Evolutionary conservation across 1,140 invertebrate genomes (phyloP).

Genomic region (Helicoverpa zea): DNA sequence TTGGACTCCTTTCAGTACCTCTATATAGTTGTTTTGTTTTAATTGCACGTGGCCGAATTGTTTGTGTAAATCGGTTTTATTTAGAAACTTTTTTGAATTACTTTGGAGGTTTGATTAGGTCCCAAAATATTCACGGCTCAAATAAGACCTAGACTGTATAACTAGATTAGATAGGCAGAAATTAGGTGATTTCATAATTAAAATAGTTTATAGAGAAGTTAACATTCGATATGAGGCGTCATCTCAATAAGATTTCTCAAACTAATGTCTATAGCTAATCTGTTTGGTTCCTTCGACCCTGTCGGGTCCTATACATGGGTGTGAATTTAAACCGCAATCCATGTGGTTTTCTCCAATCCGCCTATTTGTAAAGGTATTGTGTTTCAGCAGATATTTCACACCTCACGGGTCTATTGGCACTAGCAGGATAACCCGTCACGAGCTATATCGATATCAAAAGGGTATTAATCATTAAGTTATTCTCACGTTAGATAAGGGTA

Average conservation of each 20-base stretch:
- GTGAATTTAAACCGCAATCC: not conserved
- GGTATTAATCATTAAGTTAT: slow-evolving; percentile 4
- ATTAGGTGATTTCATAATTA: no score
- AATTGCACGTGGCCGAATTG: not conserved
- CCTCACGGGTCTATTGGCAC: not conserved
- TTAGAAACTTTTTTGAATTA: no score
- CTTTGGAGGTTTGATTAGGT: not conserved
- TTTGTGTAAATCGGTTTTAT: not conserved
- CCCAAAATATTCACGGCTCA: not conserved
- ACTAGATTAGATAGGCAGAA: not conserved
- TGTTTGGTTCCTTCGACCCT: no score
- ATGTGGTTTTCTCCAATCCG: not conserved
- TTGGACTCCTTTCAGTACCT: slow-evolving; percentile 12
- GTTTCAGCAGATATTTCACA: slow-evolving; percentile 6
- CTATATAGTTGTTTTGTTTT: not conserved
- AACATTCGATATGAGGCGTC: no score
- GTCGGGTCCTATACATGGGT: no score
- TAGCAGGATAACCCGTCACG: not conserved
- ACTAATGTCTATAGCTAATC: not conserved
- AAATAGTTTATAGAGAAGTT: no score
- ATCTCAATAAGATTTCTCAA: no score
- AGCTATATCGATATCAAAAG: slow-evolving; percentile 19
- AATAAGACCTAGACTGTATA: no score
- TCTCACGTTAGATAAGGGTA: not conserved
- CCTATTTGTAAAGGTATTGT: slow-evolving; percentile 32